These are phyloP conservation scores for Drosophila nr. fundita DNA, from an alignment of 2,888 invertebrate genomes.

Conservation along the genomic window DNA sequence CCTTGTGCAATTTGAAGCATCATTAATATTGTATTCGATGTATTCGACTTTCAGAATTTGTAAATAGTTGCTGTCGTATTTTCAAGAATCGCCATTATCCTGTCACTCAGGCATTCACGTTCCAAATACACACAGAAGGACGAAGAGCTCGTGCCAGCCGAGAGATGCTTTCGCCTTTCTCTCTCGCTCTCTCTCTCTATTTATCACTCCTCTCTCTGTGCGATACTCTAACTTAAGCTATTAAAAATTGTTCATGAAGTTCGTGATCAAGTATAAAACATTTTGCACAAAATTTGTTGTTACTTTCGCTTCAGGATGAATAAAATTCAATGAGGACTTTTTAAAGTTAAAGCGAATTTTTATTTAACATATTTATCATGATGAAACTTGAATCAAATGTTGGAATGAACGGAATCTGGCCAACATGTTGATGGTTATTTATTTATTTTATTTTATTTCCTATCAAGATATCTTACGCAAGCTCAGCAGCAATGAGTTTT, in stretches of 20 bases:
- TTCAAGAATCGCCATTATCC: not conserved
- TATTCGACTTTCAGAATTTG: not conserved
- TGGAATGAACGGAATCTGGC: not conserved
- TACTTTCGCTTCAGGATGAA: not conserved
- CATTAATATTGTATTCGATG: not conserved
- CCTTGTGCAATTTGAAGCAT: not conserved
- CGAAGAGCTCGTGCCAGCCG: not conserved
- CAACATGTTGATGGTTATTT: not conserved
- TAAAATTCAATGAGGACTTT: not conserved
- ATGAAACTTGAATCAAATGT: not conserved
- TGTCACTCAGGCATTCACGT: not conserved
- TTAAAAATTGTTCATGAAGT: not conserved
- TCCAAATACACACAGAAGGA: not conserved
- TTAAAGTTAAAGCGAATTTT: not conserved
- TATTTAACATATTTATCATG: not conserved
- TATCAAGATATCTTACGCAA: not conserved
- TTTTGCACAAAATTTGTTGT: not conserved
- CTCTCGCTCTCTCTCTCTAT: not conserved
- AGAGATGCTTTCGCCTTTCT: conserved; percentile 1
- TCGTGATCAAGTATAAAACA: not conserved
- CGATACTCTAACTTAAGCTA: not conserved
- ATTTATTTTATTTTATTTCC: not conserved
- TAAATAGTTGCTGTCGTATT: not conserved
- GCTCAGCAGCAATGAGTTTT: not conserved
- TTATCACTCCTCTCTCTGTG: not conserved